phyloP scores from a whole-genome alignment of 2,888 invertebrate genomes.

The Diarsia mendica region DNA sequence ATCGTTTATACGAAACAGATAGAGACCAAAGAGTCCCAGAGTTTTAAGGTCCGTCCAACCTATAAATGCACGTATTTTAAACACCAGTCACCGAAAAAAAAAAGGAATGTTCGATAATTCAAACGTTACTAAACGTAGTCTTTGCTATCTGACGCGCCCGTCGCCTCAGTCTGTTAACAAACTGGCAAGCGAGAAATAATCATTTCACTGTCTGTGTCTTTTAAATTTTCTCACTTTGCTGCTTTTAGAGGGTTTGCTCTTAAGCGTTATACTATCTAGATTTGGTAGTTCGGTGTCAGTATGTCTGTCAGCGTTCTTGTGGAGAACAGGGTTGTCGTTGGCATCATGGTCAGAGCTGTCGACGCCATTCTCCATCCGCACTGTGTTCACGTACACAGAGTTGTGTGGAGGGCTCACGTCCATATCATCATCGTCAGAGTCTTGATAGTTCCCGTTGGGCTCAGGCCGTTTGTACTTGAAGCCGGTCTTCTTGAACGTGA shows the following conservation, averaged over 20 bases:
- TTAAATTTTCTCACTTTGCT: conserved; percentile 83
- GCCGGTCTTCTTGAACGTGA: conserved; percentile 74
- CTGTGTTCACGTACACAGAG: conserved; percentile 70
- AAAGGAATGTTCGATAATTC: conserved; percentile 77
- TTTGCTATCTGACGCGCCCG: conserved; percentile 67
- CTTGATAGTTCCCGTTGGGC: conserved; percentile 82
- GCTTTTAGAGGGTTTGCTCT: conserved; percentile 76
- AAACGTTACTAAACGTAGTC: conserved; percentile 64
- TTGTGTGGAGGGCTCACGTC: conserved; percentile 72
- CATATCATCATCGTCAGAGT: conserved; percentile 82
- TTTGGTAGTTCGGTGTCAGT: conserved; percentile 80
- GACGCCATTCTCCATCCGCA: conserved; percentile 82
- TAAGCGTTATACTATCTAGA: conserved; percentile 83
- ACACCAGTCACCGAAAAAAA: conserved; percentile 80
- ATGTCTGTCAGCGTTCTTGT: conserved; percentile 57
- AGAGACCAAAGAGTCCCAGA: conserved; percentile 64
- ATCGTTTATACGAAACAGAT: conserved; percentile 66
- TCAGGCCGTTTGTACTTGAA: conserved; percentile 80
- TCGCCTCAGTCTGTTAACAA: conserved; percentile 83
- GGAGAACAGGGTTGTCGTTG: conserved; percentile 78
- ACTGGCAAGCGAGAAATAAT: conserved; percentile 86
- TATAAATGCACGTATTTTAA: conserved; percentile 80
- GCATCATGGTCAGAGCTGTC: conserved; percentile 84
- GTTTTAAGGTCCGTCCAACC: conserved; percentile 56
- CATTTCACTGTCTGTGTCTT: conserved; percentile 87